phyloP scores from a whole-genome alignment of 2,888 invertebrate species.

The Thumatha senex region DNA sequence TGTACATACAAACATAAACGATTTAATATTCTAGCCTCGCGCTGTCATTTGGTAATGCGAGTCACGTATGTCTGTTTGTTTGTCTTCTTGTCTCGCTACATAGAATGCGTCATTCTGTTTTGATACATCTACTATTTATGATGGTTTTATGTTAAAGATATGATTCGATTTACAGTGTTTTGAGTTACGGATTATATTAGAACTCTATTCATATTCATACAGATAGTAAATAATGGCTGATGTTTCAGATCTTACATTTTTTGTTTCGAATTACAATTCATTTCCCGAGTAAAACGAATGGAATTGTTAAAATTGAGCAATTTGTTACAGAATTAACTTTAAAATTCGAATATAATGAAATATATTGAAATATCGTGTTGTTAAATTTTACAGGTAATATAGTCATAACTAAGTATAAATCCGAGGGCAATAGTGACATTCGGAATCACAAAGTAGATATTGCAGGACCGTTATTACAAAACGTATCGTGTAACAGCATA shows the following conservation, averaged over 20 bases:
- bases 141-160: constrained; percentile 60
- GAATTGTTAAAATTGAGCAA: background rate
- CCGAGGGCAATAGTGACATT: constrained; percentile 43
- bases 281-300: background rate
- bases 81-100: constrained; percentile 62
- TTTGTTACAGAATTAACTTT: background rate
- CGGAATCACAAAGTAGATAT: constrained; percentile 50
- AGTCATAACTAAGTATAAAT: constrained; percentile 25
- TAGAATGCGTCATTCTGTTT: constrained; percentile 56
- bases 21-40: constrained; percentile 74
- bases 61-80: constrained; percentile 75
- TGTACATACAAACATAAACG: constrained; percentile 44
- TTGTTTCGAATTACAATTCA: background rate
- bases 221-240: background rate
- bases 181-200: constrained; percentile 40
- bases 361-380: too few relatives aligned
- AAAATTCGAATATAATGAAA: constrained; percentile 1
- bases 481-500: constrained; percentile 62
- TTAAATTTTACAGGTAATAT: constrained; percentile 21
- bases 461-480: constrained; percentile 62
- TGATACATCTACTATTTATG: constrained; percentile 67
- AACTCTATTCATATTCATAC: background rate
- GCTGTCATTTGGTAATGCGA: constrained; percentile 79
- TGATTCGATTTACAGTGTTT: constrained; percentile 62
- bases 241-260: background rate